These are phyloP conservation scores for Oriolus oriolus DNA, from an alignment of 2,113 vertebrate genomes.

Conservation along the genomic window DNA sequence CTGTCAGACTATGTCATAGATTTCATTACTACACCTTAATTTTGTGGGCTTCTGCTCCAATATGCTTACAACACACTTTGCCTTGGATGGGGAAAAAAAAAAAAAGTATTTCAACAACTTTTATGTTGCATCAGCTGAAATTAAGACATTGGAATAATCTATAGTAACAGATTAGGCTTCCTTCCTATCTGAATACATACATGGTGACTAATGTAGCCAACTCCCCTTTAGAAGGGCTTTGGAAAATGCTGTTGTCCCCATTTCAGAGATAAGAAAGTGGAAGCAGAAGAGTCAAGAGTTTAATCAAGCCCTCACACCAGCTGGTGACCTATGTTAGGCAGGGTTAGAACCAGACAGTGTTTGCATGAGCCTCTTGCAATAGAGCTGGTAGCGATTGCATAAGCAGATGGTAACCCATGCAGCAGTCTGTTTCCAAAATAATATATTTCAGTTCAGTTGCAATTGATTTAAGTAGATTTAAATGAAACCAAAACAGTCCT, in stretches of 20 bases:
- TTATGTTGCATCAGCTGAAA: slow-evolving; percentile 3
- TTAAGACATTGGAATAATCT: slow-evolving; percentile 19
- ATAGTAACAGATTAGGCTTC: neutral
- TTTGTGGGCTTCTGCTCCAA: neutral
- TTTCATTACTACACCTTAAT: neutral
- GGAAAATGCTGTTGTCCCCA: slow-evolving; percentile 22
- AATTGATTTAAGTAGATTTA: neutral
- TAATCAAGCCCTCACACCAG: slow-evolving; percentile 54
- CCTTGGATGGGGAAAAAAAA: neutral
- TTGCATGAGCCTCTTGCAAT: slow-evolving; percentile 15
- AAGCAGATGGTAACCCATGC: neutral
- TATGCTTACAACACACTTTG: neutral
- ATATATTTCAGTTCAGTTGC: neutral
- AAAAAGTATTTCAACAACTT: neutral
- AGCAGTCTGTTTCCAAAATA: slow-evolving; percentile 18
- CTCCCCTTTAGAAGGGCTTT: slow-evolving; percentile 12
- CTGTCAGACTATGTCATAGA: neutral
- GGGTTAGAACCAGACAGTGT: neutral
- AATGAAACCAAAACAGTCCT: neutral
- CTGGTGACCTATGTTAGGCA: neutral
- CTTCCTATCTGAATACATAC: slow-evolving; percentile 51
- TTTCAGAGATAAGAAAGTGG: slow-evolving; percentile 53
- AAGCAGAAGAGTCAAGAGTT: slow-evolving; percentile 45
- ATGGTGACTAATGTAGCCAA: neutral
- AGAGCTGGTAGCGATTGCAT: neutral